A percentile compares a stretch with the other conserved stretches of the same genome.
These are phyloP conservation scores for Patella caerulea DNA, from an alignment of 2,888 invertebrate genomes.

Conservation along the genomic window DNA sequence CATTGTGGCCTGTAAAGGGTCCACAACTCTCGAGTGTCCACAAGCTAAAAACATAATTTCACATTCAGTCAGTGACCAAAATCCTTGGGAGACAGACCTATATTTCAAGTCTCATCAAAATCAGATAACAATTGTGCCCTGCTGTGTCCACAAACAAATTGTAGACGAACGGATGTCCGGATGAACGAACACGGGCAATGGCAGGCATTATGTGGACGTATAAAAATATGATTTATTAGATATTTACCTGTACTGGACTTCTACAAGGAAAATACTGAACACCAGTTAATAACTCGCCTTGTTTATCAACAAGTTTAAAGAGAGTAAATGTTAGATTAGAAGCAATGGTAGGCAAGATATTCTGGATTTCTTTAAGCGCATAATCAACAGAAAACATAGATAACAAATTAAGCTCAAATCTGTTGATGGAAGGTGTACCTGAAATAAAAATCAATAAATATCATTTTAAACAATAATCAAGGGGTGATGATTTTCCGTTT, in stretches of 20 bases:
- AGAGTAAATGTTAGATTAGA: constrained; percentile 59
- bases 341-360: constrained; percentile 70
- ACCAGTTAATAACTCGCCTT: constrained; percentile 42
- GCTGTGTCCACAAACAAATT: too few species aligned
- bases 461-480: too few species aligned
- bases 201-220: neutral
- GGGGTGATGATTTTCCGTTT: too few species aligned
- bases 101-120: too few species aligned
- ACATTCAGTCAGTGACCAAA: too few species aligned
- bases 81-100: too few species aligned
- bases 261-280: constrained; percentile 52
- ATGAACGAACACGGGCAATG: too few species aligned
- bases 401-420: constrained; percentile 67
- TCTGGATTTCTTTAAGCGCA: constrained; percentile 73
- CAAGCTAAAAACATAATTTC: too few species aligned
- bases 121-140: too few species aligned
- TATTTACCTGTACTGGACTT: constrained; percentile 47
- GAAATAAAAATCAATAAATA: constrained; percentile 25
- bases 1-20: too few species aligned
- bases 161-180: too few species aligned
- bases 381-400: constrained; percentile 71
- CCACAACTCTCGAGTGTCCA: too few species aligned
- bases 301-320: constrained; percentile 55
- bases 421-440: constrained; percentile 77
- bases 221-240: neutral